A percentile compares a stretch with the other conserved stretches of the same genome.
phyloP scores from a whole-genome alignment of 2,113 vertebrate genomes.

The Erythrocebus patas region DNA sequence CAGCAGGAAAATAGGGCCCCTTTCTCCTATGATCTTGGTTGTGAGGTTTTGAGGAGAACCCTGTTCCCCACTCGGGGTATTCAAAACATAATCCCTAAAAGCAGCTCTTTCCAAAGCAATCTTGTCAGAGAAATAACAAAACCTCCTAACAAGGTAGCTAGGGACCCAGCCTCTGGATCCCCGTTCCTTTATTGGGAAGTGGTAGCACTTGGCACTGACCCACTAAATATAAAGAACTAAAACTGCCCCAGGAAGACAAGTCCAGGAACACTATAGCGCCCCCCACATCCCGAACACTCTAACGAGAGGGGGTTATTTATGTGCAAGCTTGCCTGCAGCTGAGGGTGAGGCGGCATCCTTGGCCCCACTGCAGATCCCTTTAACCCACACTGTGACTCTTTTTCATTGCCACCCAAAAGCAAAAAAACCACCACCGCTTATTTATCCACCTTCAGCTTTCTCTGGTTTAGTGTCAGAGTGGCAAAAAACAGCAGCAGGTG shows the following conservation, averaged over 20 bases:
- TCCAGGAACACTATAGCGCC: not conserved
- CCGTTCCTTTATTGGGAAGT: not conserved
- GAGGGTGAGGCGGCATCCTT: not conserved
- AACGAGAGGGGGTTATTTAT: not conserved
- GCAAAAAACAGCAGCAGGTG: not conserved
- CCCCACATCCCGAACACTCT: not conserved
- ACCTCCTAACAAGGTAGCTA: not conserved
- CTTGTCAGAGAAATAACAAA: constrained; percentile 24
- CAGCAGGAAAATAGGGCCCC: constrained; percentile 74
- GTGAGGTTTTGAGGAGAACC: constrained; percentile 58
- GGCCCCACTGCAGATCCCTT: not conserved
- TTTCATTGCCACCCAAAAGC: not conserved
- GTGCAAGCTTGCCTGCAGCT: constrained; percentile 45
- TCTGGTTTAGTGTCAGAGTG: not conserved
- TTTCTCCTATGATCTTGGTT: constrained; percentile 64
- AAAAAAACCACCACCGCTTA: not conserved
- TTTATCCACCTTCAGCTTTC: not conserved
- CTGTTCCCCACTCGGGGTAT: constrained; percentile 56
- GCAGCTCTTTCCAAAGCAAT: constrained; percentile 72
- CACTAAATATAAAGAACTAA: constrained; percentile 26
- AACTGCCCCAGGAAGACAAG: not conserved
- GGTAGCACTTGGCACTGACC: constrained; percentile 62
- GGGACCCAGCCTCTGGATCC: not conserved
- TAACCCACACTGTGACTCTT: not conserved
- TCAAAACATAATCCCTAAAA: constrained; percentile 57